Base-by-base conservation (phyloP, 2,888 invertebrate genomes). In the Sialis lutaria region DNA sequence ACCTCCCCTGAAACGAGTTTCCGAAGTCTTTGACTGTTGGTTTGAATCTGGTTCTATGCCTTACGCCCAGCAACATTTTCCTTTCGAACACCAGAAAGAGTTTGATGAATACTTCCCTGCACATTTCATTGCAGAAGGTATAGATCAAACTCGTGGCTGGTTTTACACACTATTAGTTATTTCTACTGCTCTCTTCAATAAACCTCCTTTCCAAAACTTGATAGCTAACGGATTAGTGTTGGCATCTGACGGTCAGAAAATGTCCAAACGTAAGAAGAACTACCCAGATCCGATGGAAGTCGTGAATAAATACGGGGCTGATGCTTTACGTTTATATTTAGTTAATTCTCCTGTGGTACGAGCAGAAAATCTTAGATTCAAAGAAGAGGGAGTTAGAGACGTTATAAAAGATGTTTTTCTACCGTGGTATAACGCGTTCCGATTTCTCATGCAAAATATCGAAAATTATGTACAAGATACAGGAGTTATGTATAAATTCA, bases 21-120 rank as follows among this genome's bases (percentile, higher is more conserved):
- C 82, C 0, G 95, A 97, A 67, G 97, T 99, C 0, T 99, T 99
- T 66, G 98, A 99, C 65, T 99, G 98, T 63, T 99, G 98, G 98
- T 99, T 99, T 67, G 98, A 99, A 64, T 95, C 95, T 1, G 97
- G 98, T 5, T 91, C 93, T 13, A 98, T 98, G 98, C 98, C 98
- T 0, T 98, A 95, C 60, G 97, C 93, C 0, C 93, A 95, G 62
- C 75, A 79, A 55, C 95, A 96, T 67, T 98, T 89, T 64, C 98
- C 98, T 0, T 98, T 98, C 64, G 91, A 96, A 63, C 84, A 85
- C 57, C 74, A 74, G 54, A 85, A 85, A 59, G 82, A 86, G 48
- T 96, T 96, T 63, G 82, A 88, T 52, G 83, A 83, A 37, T 75
- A 77, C 52, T 99, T 98, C 60, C 98, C 98, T 1, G 98, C 98